Evolutionary conservation across 1,140 invertebrate species (phyloP), one percentile per base, ranked within the genome.

Genomic region (Riptortus pedestris): DNA sequence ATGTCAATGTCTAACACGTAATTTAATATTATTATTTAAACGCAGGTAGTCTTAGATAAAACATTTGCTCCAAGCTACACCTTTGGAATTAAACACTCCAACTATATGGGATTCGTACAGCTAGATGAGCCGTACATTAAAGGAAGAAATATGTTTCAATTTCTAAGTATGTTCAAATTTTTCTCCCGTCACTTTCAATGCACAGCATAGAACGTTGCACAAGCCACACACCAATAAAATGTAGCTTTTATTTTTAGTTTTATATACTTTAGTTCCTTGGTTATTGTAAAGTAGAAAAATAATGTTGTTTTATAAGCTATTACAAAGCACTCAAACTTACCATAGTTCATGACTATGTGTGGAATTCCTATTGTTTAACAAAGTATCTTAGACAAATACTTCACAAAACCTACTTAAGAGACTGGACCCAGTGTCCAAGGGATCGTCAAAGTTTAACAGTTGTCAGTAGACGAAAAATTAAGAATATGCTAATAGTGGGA

Each of bases 11-110:
- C n/a, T n/a, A n/a, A n/a, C n/a, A n/a, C n/a, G n/a, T n/a, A n/a
- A n/a, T n/a, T n/a, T n/a, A n/a, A n/a, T n/a, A n/a, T n/a, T n/a
- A n/a, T n/a, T n/a, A n/a, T n/a, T n/a, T n/a, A n/a, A n/a, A n/a
- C 14, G 31, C 5, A 47, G 63, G 57, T 64, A 26, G 26, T 58
- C 2, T 14, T 47, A 33, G 47, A 58, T 47, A 62, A 48, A 43
- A 38, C 26, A 33, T 58, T 60, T 55, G 60, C 65, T 16, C 60
- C 65, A 18, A 59, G 60, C 18, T 66, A 59, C 27, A 62, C 60
- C 16, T 66, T 66, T 59, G 65, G 65, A 5, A 38, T 66, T 5
- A 66, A 63, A 38, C 65, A 66, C 55, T 63, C 65, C 9, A 59
- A 51, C 11, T 62, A 62, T 28, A 31, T 47, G 26, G 61, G 65